Evolutionary conservation across 1,140 invertebrate species (phyloP).

Genomic region (Adelges cooleyi): DNA sequence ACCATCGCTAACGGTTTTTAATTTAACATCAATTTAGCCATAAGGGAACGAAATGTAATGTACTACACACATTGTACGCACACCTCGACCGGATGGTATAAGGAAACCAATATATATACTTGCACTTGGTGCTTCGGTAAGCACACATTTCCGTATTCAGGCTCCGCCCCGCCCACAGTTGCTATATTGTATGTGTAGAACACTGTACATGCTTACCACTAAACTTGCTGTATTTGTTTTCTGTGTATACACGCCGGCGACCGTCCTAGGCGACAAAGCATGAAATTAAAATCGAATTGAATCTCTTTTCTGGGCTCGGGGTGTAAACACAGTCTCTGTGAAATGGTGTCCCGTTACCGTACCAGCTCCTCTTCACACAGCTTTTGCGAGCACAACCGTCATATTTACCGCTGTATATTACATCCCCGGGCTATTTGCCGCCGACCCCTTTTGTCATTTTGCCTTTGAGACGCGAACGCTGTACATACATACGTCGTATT

Average conservation of each 20-base stretch:
- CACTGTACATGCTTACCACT: too few relatives aligned
- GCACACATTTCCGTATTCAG: too few relatives aligned
- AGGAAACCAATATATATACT: too few relatives aligned
- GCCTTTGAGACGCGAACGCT: not conserved
- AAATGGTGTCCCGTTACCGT: too few relatives aligned
- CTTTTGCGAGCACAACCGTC: constrained; percentile 1
- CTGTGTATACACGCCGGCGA: not conserved
- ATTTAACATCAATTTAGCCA: too few relatives aligned
- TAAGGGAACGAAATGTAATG: too few relatives aligned
- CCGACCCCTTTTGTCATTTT: not conserved
- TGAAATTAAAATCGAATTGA: constrained; percentile 27
- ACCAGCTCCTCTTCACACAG: not conserved
- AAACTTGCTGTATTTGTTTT: not conserved
- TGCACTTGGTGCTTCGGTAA: too few relatives aligned
- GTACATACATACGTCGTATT: not conserved
- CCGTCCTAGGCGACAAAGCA: constrained; percentile 4
- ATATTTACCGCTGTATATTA: constrained; percentile 20
- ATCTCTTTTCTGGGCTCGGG: not conserved
- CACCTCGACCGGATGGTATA: too few relatives aligned
- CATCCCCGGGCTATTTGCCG: constrained; percentile 15
- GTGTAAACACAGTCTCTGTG: constrained; percentile 24
- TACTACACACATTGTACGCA: too few relatives aligned
- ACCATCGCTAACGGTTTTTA: too few relatives aligned
- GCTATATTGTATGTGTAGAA: too few relatives aligned
- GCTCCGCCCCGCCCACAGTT: too few relatives aligned